Percentiles rank a stretch among this genome's conserved stretches.
Evolutionary conservation across 2,797 vertebrate genomes (phyloP).

Genomic region (Sebastiscus tertius): DNA sequence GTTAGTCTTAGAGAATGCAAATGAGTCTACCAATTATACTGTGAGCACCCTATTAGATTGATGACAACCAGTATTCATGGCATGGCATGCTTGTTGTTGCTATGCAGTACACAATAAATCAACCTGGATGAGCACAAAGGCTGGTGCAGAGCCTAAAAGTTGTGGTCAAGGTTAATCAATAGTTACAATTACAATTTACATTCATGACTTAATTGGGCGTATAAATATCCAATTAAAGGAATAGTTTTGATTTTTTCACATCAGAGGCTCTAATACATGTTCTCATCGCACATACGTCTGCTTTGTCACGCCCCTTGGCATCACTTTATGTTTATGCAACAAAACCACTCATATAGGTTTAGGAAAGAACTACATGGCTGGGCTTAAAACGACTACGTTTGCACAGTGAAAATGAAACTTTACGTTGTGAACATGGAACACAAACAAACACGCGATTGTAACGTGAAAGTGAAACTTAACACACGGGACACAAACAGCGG

Average conservation of each 20-base stretch:
- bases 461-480: no score
- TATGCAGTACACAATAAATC: constrained; percentile 27
- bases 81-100: constrained; percentile 13
- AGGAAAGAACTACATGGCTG: no score
- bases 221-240: not conserved
- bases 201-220: not conserved
- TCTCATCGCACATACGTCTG: no score
- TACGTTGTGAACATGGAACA: no score
- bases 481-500: no score
- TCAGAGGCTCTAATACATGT: no score
- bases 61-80: constrained; percentile 4
- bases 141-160: not conserved
- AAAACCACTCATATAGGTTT: no score
- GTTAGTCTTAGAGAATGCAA: constrained; percentile 26
- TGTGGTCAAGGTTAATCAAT: constrained; percentile 18
- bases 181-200: constrained; percentile 1
- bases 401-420: no score
- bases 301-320: no score
- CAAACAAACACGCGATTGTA: no score
- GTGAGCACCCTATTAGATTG: constrained; percentile 7
- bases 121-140: not conserved
- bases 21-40: constrained; percentile 18
- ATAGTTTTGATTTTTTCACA: not conserved
- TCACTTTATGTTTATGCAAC: no score
- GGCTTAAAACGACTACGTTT: no score